phyloP scores from a whole-genome alignment of 2,888 invertebrate species.

The Epistrophella euchroma region DNA sequence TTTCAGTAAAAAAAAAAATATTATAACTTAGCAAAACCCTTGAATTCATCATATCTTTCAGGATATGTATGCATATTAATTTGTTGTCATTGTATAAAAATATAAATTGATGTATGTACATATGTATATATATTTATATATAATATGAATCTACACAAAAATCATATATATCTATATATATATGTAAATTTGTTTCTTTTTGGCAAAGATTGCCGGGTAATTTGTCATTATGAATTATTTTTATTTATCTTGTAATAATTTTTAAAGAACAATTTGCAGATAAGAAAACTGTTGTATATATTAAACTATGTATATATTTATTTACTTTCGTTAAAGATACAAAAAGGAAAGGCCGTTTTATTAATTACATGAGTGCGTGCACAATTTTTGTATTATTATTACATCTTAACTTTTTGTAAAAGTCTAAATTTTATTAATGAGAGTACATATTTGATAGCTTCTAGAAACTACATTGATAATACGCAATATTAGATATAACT shows the following conservation, averaged over 20 bases:
- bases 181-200: not conserved
- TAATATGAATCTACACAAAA: not conserved
- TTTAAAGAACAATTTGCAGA: conserved; percentile 1
- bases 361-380: not conserved
- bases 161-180: not conserved
- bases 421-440: not conserved
- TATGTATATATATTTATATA: not conserved
- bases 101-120: conserved; percentile 2
- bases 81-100: conserved; percentile 5
- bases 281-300: not conserved
- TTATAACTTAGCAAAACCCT: no score
- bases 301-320: not conserved
- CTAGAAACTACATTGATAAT: not conserved
- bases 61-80: not conserved
- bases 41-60: no score
- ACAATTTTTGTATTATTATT: not conserved
- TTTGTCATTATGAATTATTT: not conserved
- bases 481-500: not conserved
- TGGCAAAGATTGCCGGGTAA: not conserved
- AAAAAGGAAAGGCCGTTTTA: conserved; percentile 8
- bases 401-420: not conserved
- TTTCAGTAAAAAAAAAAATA: no score
- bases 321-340: not conserved
- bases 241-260: not conserved
- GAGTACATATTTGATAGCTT: conserved; percentile 4